Evolutionary conservation across 2,888 invertebrate genomes (phyloP).

Genomic region (Neoitamus cyanurus): DNA sequence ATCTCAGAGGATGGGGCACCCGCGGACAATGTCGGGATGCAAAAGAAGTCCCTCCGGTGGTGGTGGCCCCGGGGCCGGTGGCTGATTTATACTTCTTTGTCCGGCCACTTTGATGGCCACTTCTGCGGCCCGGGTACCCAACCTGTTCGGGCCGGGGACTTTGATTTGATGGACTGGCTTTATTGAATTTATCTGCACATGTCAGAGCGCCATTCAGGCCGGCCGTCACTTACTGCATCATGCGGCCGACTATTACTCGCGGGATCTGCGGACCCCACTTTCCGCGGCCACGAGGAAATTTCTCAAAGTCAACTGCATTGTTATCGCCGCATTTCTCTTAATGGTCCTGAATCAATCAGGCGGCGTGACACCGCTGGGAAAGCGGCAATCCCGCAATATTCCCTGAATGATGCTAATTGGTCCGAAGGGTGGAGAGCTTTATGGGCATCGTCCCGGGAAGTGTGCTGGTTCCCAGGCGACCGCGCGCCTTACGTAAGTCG

Average conservation of each 20-base stretch:
- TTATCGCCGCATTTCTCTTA: slow-evolving; percentile 36
- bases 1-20: background rate
- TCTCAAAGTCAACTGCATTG: slow-evolving; percentile 38
- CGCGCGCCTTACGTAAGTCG: background rate
- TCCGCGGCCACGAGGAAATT: slow-evolving; percentile 10
- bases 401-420: slow-evolving; percentile 34
- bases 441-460: background rate
- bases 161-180: slow-evolving; percentile 36
- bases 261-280: background rate
- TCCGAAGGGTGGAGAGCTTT: background rate
- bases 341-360: slow-evolving; percentile 40
- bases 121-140: background rate
- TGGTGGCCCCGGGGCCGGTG: background rate
- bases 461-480: background rate
- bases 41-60: slow-evolving; percentile 27
- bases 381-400: slow-evolving; percentile 21
- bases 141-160: background rate
- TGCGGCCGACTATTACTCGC: slow-evolving; percentile 3
- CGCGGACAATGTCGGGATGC: slow-evolving; percentile 13
- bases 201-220: slow-evolving; percentile 19
- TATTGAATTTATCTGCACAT: slow-evolving; percentile 42
- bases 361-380: slow-evolving; percentile 19
- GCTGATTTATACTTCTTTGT: slow-evolving; percentile 43
- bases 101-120: slow-evolving; percentile 34
- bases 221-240: slow-evolving; percentile 32